Base-by-base conservation (phyloP, 2,113 vertebrate species). In the Chinchilla lanigera region DNA sequence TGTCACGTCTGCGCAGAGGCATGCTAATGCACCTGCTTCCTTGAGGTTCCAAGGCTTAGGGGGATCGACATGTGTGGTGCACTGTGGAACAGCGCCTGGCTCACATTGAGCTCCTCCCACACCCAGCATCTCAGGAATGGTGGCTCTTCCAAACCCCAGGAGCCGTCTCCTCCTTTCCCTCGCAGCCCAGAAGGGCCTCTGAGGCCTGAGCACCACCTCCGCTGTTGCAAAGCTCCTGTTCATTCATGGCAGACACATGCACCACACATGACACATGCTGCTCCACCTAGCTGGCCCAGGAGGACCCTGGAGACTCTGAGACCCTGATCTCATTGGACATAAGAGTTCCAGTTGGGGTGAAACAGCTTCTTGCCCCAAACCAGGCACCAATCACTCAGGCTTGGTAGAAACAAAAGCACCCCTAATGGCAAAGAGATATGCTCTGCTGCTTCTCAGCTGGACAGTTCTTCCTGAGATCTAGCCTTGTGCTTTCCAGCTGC, bases 181-280 rank as follows among this genome's bases (percentile, higher is more conserved):
- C n/a, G 2, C 63, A 52, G 67, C 24, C 47, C 52, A 0, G 7
- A 86, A 54, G 85, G 38, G 20, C 30, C 89, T 9, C 35, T 12
- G 67, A 58, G 28, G 38, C 28, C 89, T 50, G 80, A 81, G 77
- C 44, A 10, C 69, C 11, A 5, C 12, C 20, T 60, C 50, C 90
- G 87, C 92, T 28, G 10, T 13, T 85, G 22, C 52, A 33, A 58
- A 69, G 38, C 67, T 50, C 81, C 80, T 58, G 28, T 58, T 35
- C n/a, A 47, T 17, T 80, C 81, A 22, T 54, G 67, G 78, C 71
- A 69, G 63, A 22, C 5, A 2, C 26, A 16, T 0, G 52, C 14
- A 61, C 50, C 58, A 60, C 1, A 1, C 7, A 0, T 0, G 3
- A 1, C 1, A 7, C n/a, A n/a, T n/a, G n/a, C n/a, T n/a, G n/a